Evolutionary conservation across 1,140 invertebrate genomes (phyloP), one percentile per base, ranked within the genome.

Genomic region (Drosophila lini): DNA sequence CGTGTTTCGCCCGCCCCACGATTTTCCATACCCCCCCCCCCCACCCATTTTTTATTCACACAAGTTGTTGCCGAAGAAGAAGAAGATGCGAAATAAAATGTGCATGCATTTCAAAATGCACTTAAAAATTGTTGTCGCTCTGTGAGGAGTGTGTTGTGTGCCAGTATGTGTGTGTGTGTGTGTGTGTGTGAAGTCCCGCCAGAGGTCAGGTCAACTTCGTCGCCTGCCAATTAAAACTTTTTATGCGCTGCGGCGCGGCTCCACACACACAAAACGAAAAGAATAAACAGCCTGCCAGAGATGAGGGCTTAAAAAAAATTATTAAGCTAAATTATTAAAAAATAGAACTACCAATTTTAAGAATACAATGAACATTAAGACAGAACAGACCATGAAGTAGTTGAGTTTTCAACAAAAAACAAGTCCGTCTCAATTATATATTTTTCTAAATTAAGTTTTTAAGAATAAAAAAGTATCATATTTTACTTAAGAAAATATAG

Each of bases 161-260:
- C 64, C 42, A 47, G 50, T 71, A 41, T 63, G 36, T 32, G 10
- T 47, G 56, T 32, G 53, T 60, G 48, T 60, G 62, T 47, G 44
- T 36, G 63, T 45, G 75, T 60, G 78, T 55, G 78, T 56, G 67
- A 13, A 53, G 50, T 76, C 50, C 64, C 69, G 79, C 79, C 74
- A 88, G 80, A 74, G 82, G 83, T 86, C 82, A 86, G 82, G 83
- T 86, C 82, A 86, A 85, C 82, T 86, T 86, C 77, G 83, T 88
- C 83, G 83, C 76, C 84, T 86, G 83, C 84, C 83, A 86, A 86
- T 86, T 86, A 86, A 86, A 86, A 86, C 64, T 86, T 86, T 86
- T 80, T 88, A 83, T 86, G 76, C 80, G 80, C 80, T 86, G 71
- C 83, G 84, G 74, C 75, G 74, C 75, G 65, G 55, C 74, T 53